Base-by-base conservation (phyloP, 2,888 invertebrate species). In the Melieria omissa region DNA sequence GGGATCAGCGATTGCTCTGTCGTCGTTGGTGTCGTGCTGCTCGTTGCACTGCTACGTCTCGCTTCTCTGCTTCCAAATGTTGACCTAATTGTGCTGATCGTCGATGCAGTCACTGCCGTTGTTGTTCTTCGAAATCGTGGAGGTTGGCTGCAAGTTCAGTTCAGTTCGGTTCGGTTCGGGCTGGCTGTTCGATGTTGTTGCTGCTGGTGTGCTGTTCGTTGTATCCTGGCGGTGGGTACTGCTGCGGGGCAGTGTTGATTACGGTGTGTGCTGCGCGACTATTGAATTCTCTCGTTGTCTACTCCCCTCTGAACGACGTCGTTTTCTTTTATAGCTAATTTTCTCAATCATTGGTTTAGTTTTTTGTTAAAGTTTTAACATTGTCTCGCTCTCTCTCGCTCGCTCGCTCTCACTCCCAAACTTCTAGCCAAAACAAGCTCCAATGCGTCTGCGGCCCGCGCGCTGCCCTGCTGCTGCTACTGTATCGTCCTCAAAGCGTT, bases 311-410 rank as follows among this genome's bases (percentile, higher is more conserved):
- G 71, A 75, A 72, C 76, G 77, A 65, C 72, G 71, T 69, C 76
- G 75, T 74, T 74, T 75, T 71, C 70, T 77, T 71, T 76, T 78
- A 64, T 70, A 78, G 57, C 58, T 73, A 16, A 45, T 77, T 67
- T 73, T 70, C 58, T 72, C 70, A 74, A 74, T 65, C 77, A 78
- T 78, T 78, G 74, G 73, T 72, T 77, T 73, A 46, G 46, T 69
- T 62, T 76, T 75, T 65, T 61, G 49, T 73, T 68, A 57, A 9
- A 67, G 61, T 71, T 71, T 45, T 45, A 75, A 74, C 72, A 73
- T 73, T 68, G 54, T 71, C 12, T 42, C 61, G 66, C 7, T 63
- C 47, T 29, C 63, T 71, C 52, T 63, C 49, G 10, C 71, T 69
- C 45, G 12, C 46, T 61, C 55, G 55, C 44, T 55, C 46, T 12